Percentiles rank a stretch among this genome's conserved stretches.
phyloP scores from a whole-genome alignment of 2,888 invertebrate genomes.

The Calliphora vomitoria region DNA sequence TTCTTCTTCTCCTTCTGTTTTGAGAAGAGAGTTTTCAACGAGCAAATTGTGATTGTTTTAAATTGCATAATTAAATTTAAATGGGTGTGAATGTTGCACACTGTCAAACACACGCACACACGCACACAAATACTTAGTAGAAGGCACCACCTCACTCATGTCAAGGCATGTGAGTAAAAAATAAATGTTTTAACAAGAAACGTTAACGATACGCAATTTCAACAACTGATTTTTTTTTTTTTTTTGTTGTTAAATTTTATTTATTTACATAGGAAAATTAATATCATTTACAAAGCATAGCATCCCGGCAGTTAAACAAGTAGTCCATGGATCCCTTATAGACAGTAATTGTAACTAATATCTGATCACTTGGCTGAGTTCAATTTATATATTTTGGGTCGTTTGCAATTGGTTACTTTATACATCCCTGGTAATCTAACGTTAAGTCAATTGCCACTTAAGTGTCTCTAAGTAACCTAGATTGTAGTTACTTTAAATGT shows the following conservation, averaged over 20 bases:
- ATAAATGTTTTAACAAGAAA: constrained; percentile 14
- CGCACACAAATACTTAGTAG: not conserved
- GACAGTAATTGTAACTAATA: too few relatives aligned
- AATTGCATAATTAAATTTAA: constrained; percentile 68
- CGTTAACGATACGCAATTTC: constrained; percentile 14
- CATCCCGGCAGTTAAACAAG: not conserved
- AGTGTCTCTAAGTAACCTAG: too few relatives aligned
- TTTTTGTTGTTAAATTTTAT: not conserved
- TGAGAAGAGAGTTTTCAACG: not conserved
- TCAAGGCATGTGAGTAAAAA: not conserved
- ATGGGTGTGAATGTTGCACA: constrained; percentile 48
- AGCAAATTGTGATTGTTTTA: constrained; percentile 43
- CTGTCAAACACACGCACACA: not conserved
- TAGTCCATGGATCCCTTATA: too few relatives aligned
- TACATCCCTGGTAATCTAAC: too few relatives aligned
- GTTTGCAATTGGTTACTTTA: too few relatives aligned
- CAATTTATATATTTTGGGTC: too few relatives aligned
- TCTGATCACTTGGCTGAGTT: too few relatives aligned
- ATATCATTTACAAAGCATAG: constrained; percentile 49
- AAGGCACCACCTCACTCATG: too few relatives aligned
- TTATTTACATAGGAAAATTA: constrained; percentile 51
- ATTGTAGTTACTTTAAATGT: too few relatives aligned
- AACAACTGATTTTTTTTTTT: not conserved
- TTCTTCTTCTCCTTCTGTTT: not conserved
- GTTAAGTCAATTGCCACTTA: too few relatives aligned